phyloP scores from a whole-genome alignment of 2,113 vertebrate genomes.

The Hirundichthys speculiger region DNA sequence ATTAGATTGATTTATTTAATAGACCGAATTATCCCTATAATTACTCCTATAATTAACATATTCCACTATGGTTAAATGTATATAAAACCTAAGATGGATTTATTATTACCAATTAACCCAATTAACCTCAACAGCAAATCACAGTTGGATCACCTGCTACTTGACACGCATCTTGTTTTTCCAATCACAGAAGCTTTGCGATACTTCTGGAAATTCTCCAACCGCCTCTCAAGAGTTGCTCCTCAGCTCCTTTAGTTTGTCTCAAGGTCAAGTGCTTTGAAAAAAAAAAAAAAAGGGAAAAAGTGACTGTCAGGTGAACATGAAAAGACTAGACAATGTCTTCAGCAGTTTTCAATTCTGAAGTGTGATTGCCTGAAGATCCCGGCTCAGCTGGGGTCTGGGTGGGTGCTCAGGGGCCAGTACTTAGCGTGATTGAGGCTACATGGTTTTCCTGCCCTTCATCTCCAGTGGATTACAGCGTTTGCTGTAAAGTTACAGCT shows the following conservation, averaged over 20 bases:
- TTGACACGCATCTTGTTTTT: conserved; percentile 17
- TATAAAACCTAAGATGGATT: too few species aligned
- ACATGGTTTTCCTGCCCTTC: conserved; percentile 1
- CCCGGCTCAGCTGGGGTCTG: background rate
- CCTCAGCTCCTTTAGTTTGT: conserved; percentile 7
- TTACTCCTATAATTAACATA: too few species aligned
- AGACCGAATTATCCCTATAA: too few species aligned
- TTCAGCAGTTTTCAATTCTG: conserved; percentile 14
- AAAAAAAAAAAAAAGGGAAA: conserved; percentile 11
- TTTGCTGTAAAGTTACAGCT: background rate
- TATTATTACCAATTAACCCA: too few species aligned
- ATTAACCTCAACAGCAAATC: too few species aligned
- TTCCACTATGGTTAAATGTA: too few species aligned
- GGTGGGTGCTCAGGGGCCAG: background rate
- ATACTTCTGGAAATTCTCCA: conserved; percentile 5
- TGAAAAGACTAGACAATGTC: conserved; percentile 14
- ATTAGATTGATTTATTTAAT: too few species aligned
- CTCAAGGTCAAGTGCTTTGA: conserved; percentile 7
- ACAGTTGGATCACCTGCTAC: too few species aligned
- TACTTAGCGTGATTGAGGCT: conserved; percentile 10
- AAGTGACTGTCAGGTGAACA: conserved; percentile 11
- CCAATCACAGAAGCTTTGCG: conserved; percentile 26
- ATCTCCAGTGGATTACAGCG: background rate
- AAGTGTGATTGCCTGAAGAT: conserved; percentile 15
- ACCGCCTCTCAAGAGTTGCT: background rate